Conservation (phyloP, 2,888 invertebrate genomes). For the Seira sanloemensis region DNA sequence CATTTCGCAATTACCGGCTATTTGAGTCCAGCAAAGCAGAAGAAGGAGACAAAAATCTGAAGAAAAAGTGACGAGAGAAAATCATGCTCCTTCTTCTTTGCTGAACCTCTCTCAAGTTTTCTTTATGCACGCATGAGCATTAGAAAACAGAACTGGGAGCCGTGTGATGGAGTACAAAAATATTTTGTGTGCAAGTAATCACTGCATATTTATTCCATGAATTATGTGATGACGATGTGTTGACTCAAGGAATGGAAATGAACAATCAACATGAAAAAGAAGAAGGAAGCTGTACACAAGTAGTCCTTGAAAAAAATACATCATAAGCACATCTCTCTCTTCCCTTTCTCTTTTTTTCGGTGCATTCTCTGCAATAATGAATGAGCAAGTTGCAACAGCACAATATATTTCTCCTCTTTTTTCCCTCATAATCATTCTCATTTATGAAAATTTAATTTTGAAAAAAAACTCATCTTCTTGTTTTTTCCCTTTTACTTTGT, state of each 20-base stretch:
- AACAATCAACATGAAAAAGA: neutral
- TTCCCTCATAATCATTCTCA: neutral
- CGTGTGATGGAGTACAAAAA: neutral
- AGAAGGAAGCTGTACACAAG: neutral
- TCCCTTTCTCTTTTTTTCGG: slow-evolving; percentile 3
- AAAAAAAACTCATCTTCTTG: neutral
- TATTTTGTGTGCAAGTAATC: neutral
- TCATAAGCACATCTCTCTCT: slow-evolving; percentile 16
- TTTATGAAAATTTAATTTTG: neutral
- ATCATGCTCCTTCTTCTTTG: too few species aligned
- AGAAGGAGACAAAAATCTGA: neutral
- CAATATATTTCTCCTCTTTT: neutral
- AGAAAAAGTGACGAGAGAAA: too few species aligned
- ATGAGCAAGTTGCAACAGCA: neutral
- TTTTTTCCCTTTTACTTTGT: neutral
- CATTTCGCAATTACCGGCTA: slow-evolving; percentile 50
- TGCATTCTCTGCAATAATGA: slow-evolving; percentile 8
- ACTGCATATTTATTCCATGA: neutral
- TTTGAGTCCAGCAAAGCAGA: slow-evolving; percentile 26
- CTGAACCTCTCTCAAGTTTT: neutral
- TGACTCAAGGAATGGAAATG: neutral
- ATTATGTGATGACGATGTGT: neutral
- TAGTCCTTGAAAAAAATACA: slow-evolving; percentile 22
- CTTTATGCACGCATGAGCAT: slow-evolving; percentile 51
- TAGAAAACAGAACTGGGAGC: neutral